Percentiles rank a stretch among this genome's conserved stretches.
Evolutionary conservation across 92 coral and sea anemone species (phyloP).

Genomic region (Isaurus tuberculatus): DNA sequence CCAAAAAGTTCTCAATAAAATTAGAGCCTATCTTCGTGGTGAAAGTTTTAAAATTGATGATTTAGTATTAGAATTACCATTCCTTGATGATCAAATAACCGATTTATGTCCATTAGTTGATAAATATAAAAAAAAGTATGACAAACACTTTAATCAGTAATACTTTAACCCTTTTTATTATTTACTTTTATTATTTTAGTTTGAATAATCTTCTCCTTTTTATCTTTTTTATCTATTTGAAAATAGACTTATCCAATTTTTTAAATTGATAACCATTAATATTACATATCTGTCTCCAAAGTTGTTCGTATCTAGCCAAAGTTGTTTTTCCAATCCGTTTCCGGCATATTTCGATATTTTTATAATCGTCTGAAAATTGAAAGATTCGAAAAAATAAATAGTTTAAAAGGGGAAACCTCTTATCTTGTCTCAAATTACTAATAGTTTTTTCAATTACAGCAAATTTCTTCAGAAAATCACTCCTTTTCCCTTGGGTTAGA

Average conservation of each 20-base stretch:
- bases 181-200: too few species aligned
- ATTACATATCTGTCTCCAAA: neutral
- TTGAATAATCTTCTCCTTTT: neutral
- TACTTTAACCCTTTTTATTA: too few species aligned
- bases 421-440: neutral
- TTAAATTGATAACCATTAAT: too few species aligned
- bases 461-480: neutral
- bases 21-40: too few species aligned
- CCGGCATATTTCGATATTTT: neutral
- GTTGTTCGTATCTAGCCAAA: neutral
- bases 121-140: too few species aligned
- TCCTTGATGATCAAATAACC: too few species aligned
- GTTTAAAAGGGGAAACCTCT: neutral
- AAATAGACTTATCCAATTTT: too few species aligned
- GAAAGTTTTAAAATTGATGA: too few species aligned
- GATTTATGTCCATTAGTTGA: too few species aligned
- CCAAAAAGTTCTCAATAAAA: too few species aligned
- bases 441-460: neutral
- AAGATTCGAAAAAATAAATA: neutral
- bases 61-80: too few species aligned
- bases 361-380: neutral
- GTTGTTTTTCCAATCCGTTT: neutral
- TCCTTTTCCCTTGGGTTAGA: neutral
- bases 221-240: too few species aligned
- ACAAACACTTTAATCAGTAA: neutral